Conservation (phyloP, 2,113 vertebrate genomes). For the Tetrao urogallus region DNA sequence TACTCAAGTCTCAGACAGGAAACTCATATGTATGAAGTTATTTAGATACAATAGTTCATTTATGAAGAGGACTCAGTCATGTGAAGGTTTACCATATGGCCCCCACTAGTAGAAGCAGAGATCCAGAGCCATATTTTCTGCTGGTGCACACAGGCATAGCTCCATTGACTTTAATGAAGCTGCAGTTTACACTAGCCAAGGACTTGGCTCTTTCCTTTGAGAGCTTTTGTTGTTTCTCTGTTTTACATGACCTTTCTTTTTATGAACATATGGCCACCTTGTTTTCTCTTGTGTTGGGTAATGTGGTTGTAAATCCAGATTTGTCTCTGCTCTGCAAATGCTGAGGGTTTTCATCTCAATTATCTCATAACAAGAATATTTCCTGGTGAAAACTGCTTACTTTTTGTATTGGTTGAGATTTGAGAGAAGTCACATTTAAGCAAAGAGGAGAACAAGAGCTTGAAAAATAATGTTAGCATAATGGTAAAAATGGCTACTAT, state of each 20-base stretch:
- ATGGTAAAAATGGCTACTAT: background rate
- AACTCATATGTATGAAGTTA: background rate
- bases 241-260: background rate
- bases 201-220: background rate
- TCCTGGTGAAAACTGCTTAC: background rate
- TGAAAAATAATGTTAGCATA: background rate
- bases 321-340: background rate
- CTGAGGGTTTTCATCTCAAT: background rate
- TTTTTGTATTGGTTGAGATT: background rate
- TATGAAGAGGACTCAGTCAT: background rate
- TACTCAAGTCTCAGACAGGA: slow-evolving; percentile 1
- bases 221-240: background rate
- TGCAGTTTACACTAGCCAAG: background rate
- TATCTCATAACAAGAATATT: background rate
- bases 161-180: background rate
- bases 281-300: background rate
- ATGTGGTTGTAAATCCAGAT: background rate
- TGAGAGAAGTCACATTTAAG: background rate
- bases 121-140: background rate
- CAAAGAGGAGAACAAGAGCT: background rate
- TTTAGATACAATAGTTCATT: background rate
- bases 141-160: background rate
- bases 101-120: background rate
- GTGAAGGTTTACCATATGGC: slow-evolving; percentile 12
- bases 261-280: background rate